Conservation (phyloP, 2,888 invertebrate genomes). For the Saturnia pavonia region DNA sequence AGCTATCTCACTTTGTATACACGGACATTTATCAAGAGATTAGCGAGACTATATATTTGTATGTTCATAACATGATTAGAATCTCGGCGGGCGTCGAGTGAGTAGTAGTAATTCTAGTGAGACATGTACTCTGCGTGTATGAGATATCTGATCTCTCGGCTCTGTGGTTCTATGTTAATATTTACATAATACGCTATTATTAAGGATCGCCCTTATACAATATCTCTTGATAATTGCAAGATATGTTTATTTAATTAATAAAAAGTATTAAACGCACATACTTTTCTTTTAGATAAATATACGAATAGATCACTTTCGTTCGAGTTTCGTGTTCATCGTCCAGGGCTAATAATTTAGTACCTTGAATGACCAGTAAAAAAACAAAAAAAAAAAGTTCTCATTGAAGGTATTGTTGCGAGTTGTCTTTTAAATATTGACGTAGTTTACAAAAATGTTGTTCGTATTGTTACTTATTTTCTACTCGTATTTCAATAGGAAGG, state of each 20-base stretch:
- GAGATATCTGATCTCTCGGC: not conserved
- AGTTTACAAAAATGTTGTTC: not conserved
- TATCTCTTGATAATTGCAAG: not conserved
- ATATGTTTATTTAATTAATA: not conserved
- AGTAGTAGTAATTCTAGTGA: not conserved
- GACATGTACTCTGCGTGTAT: not conserved
- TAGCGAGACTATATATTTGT: too few relatives aligned
- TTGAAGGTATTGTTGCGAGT: not conserved
- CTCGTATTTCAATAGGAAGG: not conserved
- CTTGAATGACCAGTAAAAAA: not conserved
- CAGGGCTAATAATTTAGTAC: not conserved
- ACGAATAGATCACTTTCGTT: not conserved
- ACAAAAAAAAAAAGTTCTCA: not conserved
- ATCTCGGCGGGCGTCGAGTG: too few relatives aligned
- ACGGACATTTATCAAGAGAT: too few relatives aligned
- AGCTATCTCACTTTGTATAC: not conserved
- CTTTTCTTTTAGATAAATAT: not conserved
- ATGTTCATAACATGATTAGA: too few relatives aligned
- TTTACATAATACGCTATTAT: slow-evolving; percentile 2
- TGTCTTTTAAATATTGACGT: not conserved
- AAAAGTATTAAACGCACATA: not conserved
- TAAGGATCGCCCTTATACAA: not conserved
- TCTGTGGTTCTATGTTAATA: slow-evolving; percentile 2
- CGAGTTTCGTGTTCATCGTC: not conserved
- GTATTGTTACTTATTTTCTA: not conserved